Percentiles rank a stretch among this genome's conserved stretches.
Evolutionary conservation across 1,140 invertebrate species (phyloP).

Genomic region (Scaptomyza hsui): DNA sequence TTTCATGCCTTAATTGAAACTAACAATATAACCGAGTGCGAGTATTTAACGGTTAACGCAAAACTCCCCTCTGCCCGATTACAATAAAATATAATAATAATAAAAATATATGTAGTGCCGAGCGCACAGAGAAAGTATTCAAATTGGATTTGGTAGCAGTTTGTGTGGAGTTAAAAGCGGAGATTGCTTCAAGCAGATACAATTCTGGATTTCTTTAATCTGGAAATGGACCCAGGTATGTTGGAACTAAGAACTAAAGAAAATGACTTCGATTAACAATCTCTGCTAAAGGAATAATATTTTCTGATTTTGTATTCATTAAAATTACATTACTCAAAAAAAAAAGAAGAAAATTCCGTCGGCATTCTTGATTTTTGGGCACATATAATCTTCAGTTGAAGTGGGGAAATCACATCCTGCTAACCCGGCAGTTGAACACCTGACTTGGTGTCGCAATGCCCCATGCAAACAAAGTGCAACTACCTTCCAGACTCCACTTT

Average conservation of each 20-base stretch:
- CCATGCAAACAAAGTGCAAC: slow-evolving; percentile 27
- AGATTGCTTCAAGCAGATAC: slow-evolving; percentile 34
- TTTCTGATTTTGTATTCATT: too few species aligned
- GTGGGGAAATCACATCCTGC: slow-evolving; percentile 57
- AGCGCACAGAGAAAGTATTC: slow-evolving; percentile 43
- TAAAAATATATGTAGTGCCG: slow-evolving; percentile 2
- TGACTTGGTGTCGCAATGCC: slow-evolving; percentile 38
- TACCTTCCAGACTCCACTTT: slow-evolving; percentile 35
- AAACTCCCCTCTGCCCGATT: slow-evolving; percentile 7
- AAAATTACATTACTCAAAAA: too few species aligned
- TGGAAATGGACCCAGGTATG: slow-evolving; percentile 76
- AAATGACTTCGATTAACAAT: too few species aligned
- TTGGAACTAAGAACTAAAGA: neutral
- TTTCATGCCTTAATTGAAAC: slow-evolving; percentile 81
- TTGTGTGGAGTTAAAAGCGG: slow-evolving; percentile 11
- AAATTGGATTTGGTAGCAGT: slow-evolving; percentile 22
- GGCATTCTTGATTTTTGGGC: slow-evolving; percentile 19
- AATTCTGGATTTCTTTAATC: slow-evolving; percentile 74
- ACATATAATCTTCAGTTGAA: slow-evolving; percentile 14
- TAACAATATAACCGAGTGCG: slow-evolving; percentile 76
- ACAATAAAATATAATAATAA: slow-evolving; percentile 29
- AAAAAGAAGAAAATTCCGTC: slow-evolving; percentile 31
- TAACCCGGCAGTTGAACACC: slow-evolving; percentile 35
- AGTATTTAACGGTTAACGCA: slow-evolving; percentile 67
- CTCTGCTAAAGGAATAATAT: too few species aligned